A percentile compares a stretch with the other conserved stretches of the same genome.
phyloP scores from a whole-genome alignment of 1,140 invertebrate species.

The Lysiphlebus fabarum region DNA sequence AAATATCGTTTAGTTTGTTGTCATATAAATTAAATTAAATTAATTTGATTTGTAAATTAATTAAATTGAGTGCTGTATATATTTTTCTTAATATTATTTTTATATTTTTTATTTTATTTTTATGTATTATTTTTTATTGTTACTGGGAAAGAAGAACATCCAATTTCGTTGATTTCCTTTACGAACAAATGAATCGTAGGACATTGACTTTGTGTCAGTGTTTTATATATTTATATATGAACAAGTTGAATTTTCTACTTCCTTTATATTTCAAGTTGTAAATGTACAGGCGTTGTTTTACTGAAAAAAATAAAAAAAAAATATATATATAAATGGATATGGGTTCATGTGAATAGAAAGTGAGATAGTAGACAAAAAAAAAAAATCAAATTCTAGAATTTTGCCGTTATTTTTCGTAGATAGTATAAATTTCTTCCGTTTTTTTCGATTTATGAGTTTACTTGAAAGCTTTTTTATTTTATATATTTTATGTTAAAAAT shows the following conservation, averaged over 20 bases:
- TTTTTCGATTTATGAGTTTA: constrained; percentile 29
- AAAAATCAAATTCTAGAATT: constrained; percentile 20
- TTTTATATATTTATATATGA: no score
- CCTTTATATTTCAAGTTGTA: not conserved
- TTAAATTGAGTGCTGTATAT: no score
- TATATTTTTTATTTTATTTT: not conserved
- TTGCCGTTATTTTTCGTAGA: constrained; percentile 18
- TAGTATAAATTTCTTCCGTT: constrained; percentile 24
- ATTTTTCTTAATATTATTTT: not conserved
- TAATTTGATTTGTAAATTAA: no score
- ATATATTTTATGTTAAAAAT: constrained; percentile 10
- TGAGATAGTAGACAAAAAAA: constrained; percentile 20
- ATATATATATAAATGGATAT: constrained; percentile 1
- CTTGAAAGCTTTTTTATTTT: constrained; percentile 26
- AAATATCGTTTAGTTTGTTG: no score
- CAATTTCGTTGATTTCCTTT: constrained; percentile 2
- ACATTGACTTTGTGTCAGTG: not conserved
- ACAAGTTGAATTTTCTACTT: constrained; percentile 4
- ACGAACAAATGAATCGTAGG: constrained; percentile 4
- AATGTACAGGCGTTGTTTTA: constrained; percentile 4
- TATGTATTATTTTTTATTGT: not conserved
- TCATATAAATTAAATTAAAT: no score
- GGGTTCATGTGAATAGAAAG: not conserved
- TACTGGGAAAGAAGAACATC: not conserved
- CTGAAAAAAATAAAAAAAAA: constrained; percentile 7